phyloP scores from a whole-genome alignment of 2,113 vertebrate species.

The Athene cunicularia region DNA sequence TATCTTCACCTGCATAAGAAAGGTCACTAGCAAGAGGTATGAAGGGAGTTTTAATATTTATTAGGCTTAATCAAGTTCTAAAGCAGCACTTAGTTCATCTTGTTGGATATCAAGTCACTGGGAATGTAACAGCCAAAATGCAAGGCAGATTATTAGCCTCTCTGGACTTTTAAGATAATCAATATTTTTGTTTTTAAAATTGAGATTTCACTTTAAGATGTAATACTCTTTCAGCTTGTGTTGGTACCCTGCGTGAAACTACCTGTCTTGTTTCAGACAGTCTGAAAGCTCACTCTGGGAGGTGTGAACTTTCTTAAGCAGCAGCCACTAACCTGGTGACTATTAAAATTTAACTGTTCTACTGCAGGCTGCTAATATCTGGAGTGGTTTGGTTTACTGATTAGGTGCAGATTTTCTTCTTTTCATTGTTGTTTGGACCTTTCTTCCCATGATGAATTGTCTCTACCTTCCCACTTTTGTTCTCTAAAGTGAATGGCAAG shows the following conservation, averaged over 20 bases:
- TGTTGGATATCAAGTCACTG: neutral
- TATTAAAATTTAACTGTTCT: neutral
- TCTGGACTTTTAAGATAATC: neutral
- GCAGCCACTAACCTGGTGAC: neutral
- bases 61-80: neutral
- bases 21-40: neutral
- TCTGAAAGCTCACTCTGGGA: neutral
- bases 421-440: neutral
- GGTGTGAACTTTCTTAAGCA: neutral
- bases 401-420: neutral
- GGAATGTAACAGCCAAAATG: neutral
- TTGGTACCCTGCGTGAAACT: neutral
- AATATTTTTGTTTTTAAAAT: neutral
- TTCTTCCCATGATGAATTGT: neutral
- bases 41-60: neutral
- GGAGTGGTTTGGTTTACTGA: neutral
- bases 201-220: neutral
- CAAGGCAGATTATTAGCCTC: neutral
- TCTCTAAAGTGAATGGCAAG: neutral
- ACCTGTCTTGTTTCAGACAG: neutral
- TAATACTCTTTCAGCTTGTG: neutral
- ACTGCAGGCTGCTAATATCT: neutral
- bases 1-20: neutral
- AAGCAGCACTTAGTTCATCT: neutral
- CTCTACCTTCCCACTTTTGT: neutral